These are phyloP conservation scores for Tetramorium parvispinum DNA, from an alignment of 1,140 invertebrate genomes.

Conservation along the genomic window DNA sequence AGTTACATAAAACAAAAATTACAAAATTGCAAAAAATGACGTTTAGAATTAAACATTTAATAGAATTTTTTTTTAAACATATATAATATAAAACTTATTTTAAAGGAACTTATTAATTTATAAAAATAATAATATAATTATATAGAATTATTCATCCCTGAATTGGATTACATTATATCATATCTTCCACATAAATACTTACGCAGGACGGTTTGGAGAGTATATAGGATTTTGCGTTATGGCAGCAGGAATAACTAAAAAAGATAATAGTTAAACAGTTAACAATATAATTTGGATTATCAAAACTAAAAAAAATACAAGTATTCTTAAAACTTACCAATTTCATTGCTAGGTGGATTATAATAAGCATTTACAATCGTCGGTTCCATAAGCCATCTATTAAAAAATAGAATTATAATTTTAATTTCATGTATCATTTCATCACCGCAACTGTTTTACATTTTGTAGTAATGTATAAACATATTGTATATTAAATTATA, in stretches of 20 bases:
- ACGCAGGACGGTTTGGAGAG: background rate
- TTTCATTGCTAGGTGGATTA: background rate
- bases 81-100: background rate
- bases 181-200: background rate
- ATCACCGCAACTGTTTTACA: background rate
- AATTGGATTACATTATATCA: background rate
- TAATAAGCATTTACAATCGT: background rate
- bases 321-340: background rate
- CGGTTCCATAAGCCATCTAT: background rate
- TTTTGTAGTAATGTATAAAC: too few species aligned
- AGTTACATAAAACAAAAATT: background rate
- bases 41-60: background rate
- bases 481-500: too few species aligned
- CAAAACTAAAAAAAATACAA: background rate
- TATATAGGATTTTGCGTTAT: constrained; percentile 21
- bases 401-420: background rate
- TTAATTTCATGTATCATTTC: background rate
- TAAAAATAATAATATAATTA: background rate
- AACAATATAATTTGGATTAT: background rate
- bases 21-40: background rate
- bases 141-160: background rate
- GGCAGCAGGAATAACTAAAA: constrained; percentile 24
- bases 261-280: background rate
- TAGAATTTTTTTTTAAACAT: background rate
- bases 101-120: background rate